Conservation (phyloP, 1,140 invertebrate genomes). For the Sarcophaga bullata region DNA sequence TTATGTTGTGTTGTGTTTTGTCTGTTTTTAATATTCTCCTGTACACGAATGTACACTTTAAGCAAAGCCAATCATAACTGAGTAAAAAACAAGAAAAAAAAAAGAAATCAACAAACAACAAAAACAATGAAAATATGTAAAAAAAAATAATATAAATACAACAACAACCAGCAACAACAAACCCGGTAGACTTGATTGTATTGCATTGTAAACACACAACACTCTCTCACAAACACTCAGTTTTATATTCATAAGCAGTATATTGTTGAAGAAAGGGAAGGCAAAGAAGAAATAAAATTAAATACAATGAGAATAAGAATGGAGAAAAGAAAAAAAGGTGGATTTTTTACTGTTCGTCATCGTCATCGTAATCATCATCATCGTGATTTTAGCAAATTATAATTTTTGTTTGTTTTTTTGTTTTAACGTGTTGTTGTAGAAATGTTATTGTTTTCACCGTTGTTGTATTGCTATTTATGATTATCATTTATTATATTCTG, state of each 20-base stretch:
- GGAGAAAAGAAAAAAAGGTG: neutral
- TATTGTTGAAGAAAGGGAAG: neutral
- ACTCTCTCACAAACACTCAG: neutral
- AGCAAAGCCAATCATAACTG: conserved; percentile 40
- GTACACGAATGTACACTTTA: conserved; percentile 30
- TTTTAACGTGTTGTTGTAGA: conserved; percentile 12
- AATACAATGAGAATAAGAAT: neutral
- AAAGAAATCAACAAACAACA: neutral
- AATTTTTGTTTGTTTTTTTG: conserved; percentile 27
- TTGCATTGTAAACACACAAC: conserved; percentile 2
- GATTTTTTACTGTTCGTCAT: conserved; percentile 12
- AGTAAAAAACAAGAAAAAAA: conserved; percentile 25
- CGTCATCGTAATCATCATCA: too few species aligned
- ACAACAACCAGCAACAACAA: neutral
- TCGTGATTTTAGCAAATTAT: conserved; percentile 7
- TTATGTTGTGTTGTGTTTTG: conserved; percentile 42
- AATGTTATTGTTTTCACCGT: conserved; percentile 11
- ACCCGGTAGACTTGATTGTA: conserved; percentile 14
- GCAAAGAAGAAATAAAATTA: neutral
- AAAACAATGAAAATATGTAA: neutral
- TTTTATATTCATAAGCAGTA: neutral
- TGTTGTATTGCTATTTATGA: conserved; percentile 17
- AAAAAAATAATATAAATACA: neutral
- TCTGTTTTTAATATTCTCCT: conserved; percentile 42
- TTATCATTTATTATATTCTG: neutral